phyloP scores from a whole-genome alignment of 2,888 invertebrate species.

The Leucophora obtusa region DNA sequence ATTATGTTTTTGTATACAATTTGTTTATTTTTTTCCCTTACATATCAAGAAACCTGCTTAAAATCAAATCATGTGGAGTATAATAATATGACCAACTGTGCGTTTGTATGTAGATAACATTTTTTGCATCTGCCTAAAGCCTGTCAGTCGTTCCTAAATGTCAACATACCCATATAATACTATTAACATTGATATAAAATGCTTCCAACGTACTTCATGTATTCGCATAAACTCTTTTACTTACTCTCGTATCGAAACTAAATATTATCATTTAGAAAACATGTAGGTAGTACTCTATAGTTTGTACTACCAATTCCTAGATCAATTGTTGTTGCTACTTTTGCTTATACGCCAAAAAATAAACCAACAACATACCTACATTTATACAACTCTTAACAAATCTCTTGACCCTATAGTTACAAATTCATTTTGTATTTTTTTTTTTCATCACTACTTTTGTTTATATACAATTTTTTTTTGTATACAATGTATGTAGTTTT shows the following conservation, averaged over 20 bases:
- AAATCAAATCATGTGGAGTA: too few species aligned
- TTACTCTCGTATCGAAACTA: neutral
- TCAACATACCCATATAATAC: conserved; percentile 54
- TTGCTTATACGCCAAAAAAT: conserved; percentile 33
- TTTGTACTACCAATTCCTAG: conserved; percentile 20
- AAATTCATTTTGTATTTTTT: conserved; percentile 26
- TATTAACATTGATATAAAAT: conserved; percentile 56
- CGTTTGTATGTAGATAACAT: conserved; percentile 1
- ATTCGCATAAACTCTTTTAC: neutral
- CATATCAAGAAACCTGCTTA: too few species aligned
- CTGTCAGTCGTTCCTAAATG: conserved; percentile 53
- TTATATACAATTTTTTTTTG: conserved; percentile 13
- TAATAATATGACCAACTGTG: neutral
- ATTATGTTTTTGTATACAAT: too few species aligned
- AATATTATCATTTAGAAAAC: conserved; percentile 15
- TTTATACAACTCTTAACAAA: conserved; percentile 4
- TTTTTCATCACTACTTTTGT: neutral
- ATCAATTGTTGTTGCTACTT: conserved; percentile 19
- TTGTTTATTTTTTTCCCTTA: too few species aligned
- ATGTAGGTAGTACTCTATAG: conserved; percentile 22
- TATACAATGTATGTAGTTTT: neutral
- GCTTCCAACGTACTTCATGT: conserved; percentile 38
- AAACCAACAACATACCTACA: conserved; percentile 22
- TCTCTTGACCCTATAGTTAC: conserved; percentile 47
- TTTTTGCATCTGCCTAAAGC: conserved; percentile 23